phyloP scores from a whole-genome alignment of 1,140 invertebrate genomes.

The Phthorimaea operculella region DNA sequence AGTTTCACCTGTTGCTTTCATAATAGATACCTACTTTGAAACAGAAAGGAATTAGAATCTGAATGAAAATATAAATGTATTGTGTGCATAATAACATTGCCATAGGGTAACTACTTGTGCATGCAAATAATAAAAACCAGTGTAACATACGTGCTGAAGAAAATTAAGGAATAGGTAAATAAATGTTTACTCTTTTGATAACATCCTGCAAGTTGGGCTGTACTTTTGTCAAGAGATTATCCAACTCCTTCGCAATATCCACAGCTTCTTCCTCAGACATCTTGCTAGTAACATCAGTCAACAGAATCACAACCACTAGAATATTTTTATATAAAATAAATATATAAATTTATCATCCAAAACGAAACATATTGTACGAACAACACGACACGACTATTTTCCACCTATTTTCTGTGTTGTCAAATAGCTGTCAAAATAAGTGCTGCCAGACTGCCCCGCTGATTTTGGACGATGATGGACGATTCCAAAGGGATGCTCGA shows the following conservation, averaged over 20 bases:
- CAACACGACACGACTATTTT: not conserved
- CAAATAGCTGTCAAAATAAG: not conserved
- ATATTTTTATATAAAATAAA: not conserved
- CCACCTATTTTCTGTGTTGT: not conserved
- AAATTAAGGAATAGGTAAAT: constrained; percentile 5
- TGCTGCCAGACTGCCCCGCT: too few relatives aligned
- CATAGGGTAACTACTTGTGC: too few relatives aligned
- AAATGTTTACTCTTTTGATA: constrained; percentile 60
- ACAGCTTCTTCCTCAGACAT: constrained; percentile 54
- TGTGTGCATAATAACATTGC: too few relatives aligned
- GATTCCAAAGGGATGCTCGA: too few relatives aligned
- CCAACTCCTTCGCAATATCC: constrained; percentile 50
- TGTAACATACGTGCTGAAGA: too few relatives aligned
- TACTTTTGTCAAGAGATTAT: constrained; percentile 49
- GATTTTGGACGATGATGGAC: too few relatives aligned
- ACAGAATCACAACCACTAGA: not conserved
- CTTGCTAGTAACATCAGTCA: constrained; percentile 25
- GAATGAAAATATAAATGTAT: too few relatives aligned
- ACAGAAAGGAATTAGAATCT: too few relatives aligned
- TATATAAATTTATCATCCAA: not conserved
- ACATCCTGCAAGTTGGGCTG: constrained; percentile 61
- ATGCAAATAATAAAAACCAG: too few relatives aligned
- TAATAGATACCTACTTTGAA: too few relatives aligned
- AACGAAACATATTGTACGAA: constrained; percentile 5
- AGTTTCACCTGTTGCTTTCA: too few relatives aligned